phyloP scores from a whole-genome alignment of 2,113 vertebrate genomes.

The Hippopotamus amphibius region DNA sequence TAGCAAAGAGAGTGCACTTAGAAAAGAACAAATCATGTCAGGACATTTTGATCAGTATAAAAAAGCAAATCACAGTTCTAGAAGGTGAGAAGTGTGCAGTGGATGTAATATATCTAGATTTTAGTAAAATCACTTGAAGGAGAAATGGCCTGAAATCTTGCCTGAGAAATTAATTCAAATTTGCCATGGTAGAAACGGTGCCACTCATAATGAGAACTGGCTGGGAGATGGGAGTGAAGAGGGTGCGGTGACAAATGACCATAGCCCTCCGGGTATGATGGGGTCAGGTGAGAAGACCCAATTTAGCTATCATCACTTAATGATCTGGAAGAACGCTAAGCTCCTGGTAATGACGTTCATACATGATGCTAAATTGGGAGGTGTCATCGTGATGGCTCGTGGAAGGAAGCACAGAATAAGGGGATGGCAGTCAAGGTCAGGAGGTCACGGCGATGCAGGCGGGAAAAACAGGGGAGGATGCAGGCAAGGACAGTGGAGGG shows the following conservation, averaged over 20 bases:
- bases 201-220: constrained; percentile 65
- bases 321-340: constrained; percentile 72
- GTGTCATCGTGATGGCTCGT: constrained; percentile 66
- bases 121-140: constrained; percentile 73
- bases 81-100: constrained; percentile 71
- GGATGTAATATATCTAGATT: constrained; percentile 79
- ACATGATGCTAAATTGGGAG: constrained; percentile 71
- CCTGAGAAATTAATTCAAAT: constrained; percentile 83
- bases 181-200: constrained; percentile 66
- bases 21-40: constrained; percentile 80
- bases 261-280: constrained; percentile 13
- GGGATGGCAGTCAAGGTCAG: constrained; percentile 49
- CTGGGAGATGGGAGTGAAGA: not conserved
- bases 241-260: constrained; percentile 53
- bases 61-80: constrained; percentile 77
- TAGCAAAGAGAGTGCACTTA: constrained; percentile 64
- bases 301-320: constrained; percentile 69
- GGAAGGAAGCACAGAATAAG: constrained; percentile 37
- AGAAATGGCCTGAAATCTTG: constrained; percentile 78
- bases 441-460: not conserved
- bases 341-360: constrained; percentile 54
- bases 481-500: constrained; percentile 33
- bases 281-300: constrained; percentile 75
- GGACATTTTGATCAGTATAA: constrained; percentile 80
- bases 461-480: not conserved